Percentiles rank a stretch among this genome's conserved stretches.
These are phyloP conservation scores for Spatulosminthurus flaviceps DNA, from an alignment of 2,888 invertebrate species.

Conservation along the genomic window DNA sequence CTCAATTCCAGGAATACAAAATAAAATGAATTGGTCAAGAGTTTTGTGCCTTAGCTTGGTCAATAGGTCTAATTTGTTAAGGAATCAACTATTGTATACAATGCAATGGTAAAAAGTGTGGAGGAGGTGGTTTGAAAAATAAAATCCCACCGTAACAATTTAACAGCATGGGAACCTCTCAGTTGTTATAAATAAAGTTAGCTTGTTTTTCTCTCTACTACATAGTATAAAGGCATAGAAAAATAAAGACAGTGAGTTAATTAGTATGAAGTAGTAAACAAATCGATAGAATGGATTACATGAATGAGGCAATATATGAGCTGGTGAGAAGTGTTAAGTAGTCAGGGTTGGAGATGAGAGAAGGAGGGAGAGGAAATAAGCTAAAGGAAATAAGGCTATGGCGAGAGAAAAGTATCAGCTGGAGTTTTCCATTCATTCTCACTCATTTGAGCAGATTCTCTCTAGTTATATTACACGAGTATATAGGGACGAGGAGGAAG, in stretches of 20 bases:
- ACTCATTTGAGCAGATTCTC: no score
- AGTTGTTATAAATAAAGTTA: neutral
- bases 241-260: neutral
- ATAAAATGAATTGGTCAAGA: no score
- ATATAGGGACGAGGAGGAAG: neutral
- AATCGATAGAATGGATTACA: neutral
- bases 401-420: slow-evolving; percentile 34
- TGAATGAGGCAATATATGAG: neutral
- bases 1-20: no score
- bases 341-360: neutral
- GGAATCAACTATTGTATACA: no score
- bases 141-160: neutral
- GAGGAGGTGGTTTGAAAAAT: neutral
- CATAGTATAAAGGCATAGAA: no score
- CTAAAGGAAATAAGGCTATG: no score
- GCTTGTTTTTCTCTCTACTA: no score
- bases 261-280: neutral
- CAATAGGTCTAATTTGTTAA: no score
- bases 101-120: no score
- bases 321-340: slow-evolving; percentile 11
- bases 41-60: no score
- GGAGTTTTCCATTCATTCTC: slow-evolving; percentile 26
- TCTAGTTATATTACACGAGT: no score
- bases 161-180: neutral
- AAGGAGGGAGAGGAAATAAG: slow-evolving; percentile 12